Evolutionary conservation across 2,113 vertebrate species (phyloP), one percentile per base, ranked within the genome.

Genomic region (Tinamus guttatus): DNA sequence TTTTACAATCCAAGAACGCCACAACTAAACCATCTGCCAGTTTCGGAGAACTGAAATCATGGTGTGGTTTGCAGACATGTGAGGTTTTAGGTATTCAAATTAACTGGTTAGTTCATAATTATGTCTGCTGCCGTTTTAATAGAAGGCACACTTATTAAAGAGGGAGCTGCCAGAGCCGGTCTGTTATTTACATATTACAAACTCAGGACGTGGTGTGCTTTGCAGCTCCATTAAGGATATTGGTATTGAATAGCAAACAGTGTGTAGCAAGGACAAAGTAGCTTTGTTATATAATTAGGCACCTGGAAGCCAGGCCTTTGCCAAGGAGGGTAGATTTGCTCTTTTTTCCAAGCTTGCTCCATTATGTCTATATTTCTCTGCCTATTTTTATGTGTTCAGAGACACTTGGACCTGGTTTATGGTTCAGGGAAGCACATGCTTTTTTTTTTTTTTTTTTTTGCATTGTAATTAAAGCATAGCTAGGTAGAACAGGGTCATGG

Each of bases 181-280:
- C 24, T 79, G 38, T 2, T 80, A 2, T 7, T 79, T 79, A 52
- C 40, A 3, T 21, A 4, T 6, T 41, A 76, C 64, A 34, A 8
- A 3, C 28, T 41, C 10, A 11, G 91, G 18, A 85, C 81, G 22
- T 6, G 0, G 0, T 70, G 92, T 83, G 67, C 88, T 73, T 51
- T 67, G 76, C 70, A 20, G 81, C 51, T 76, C 89, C 43, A 52
- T 87, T 86, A 84, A 38, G 2, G 40, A 5, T 94, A 87, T 3
- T 73, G 20, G 54, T 25, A 45, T 78, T 83, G 58, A 81, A 93
- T 90, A 89, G 70, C 85, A 93, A 96, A 96, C 93, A 91, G 9
- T 28, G 17, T 11, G 49, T 54, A 78, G n/a, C 87, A 89, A 90
- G 93, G 93, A 77, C 86, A 85, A 89, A 89, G 76, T 22, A 20